These are phyloP conservation scores for Himalopsyche anomala DNA, from an alignment of 2,888 invertebrate species.

Conservation along the genomic window DNA sequence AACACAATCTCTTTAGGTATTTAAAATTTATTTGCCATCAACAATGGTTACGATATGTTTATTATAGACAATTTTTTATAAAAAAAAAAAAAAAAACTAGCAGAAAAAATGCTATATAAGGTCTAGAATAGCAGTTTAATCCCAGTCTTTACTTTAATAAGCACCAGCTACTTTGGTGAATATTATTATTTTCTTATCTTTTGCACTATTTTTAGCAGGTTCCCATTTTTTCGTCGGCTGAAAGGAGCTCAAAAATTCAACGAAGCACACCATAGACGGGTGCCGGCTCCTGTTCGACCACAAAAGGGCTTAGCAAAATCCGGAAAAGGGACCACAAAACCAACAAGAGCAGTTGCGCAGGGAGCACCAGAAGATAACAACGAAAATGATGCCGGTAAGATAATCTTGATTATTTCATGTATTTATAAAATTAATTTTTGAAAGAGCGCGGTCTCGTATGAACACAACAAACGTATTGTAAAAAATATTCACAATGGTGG, in stretches of 20 bases:
- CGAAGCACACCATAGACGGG: slow-evolving; percentile 78
- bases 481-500: too few species aligned
- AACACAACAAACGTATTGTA: too few species aligned
- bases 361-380: slow-evolving; percentile 17
- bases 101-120: too few species aligned
- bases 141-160: neutral
- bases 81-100: too few species aligned
- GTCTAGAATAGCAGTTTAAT: neutral
- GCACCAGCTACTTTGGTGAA: neutral
- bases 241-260: slow-evolving; percentile 74
- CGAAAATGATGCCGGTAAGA: slow-evolving; percentile 27
- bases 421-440: too few species aligned
- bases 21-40: too few species aligned
- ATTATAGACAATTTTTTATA: too few species aligned
- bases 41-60: too few species aligned
- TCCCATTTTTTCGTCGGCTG: slow-evolving; percentile 76
- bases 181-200: neutral
- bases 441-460: too few species aligned
- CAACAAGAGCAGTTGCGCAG: neutral
- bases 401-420: neutral
- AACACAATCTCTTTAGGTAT: too few species aligned
- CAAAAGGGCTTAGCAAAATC: slow-evolving; percentile 67
- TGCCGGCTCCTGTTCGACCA: slow-evolving; percentile 78
- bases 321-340: slow-evolving; percentile 10
- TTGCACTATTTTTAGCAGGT: slow-evolving; percentile 66